Evolutionary conservation across 2,888 invertebrate genomes (phyloP), one percentile per base, ranked within the genome.

Genomic region (Cylindroiulus punctatus): DNA sequence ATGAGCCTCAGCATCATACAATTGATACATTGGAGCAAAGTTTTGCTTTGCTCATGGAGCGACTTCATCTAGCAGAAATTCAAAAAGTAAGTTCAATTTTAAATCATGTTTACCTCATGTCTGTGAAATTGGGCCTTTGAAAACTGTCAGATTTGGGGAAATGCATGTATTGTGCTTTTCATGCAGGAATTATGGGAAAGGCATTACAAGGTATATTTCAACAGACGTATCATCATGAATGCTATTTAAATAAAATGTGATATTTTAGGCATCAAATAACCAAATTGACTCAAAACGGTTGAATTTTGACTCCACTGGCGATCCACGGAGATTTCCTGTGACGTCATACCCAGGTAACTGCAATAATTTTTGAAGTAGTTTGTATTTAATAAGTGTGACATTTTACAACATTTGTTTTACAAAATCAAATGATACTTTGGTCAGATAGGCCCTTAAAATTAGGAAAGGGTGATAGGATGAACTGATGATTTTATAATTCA

Each of bases 21-120:
- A 88, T 92, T 44, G 92, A 92, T 88, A 90, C 90, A 0, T 88
- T 91, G 81, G 91, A 92, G 88, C 90, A 90, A 87, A 91, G 90
- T 86, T 90, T 92, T 26, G 89, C 91, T 14, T 88, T 90, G n/a
- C 89, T 92, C 1, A 89, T 91, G 87, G 91, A 91, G 86, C 89
- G 90, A 87, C 88, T 91, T 26, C 89, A 90, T 76, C 87, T 88
- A 30, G 85, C 87, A 10, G 88, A 88, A 86, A 87, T 88, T 81
- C 47, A 87, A 86, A 87, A 87, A 86, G 86, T 86, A 42, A 86
- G 40, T 65, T 8, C 17, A 42, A 19, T 26, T n/a, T 22, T 84
- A 32, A 84, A 19, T n/a, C n/a, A 47, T 5, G n/a, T 44, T 44
- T 44, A 8, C 44, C 12, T 44, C 44, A 12, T 44, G 8, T 44